Evolutionary conservation across 2,797 vertebrate genomes (phyloP).

Genomic region (Cichlasoma orientale): DNA sequence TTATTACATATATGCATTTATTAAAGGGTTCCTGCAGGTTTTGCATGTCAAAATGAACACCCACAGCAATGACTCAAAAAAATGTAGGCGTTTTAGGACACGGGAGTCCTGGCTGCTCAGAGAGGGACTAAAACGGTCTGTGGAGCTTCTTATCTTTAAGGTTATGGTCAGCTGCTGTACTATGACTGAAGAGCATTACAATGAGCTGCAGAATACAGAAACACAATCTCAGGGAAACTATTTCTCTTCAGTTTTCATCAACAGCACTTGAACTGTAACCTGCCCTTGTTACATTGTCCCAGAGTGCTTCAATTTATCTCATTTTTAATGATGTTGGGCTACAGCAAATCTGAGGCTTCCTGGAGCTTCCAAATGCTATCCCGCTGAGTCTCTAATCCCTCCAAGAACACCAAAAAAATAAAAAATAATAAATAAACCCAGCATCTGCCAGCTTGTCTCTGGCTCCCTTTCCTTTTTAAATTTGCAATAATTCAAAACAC

Average conservation of each 20-base stretch:
- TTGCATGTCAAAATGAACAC: neutral
- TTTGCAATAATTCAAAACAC: neutral
- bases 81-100: neutral
- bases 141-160: neutral
- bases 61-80: neutral
- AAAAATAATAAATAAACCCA: neutral
- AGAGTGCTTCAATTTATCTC: neutral
- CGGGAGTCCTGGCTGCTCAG: neutral
- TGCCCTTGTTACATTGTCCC: neutral
- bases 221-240: accelerated
- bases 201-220: neutral
- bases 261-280: neutral
- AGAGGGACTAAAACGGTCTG: neutral
- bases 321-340: neutral
- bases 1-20: neutral
- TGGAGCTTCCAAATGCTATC: neutral
- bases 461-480: neutral
- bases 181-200: neutral
- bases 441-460: neutral
- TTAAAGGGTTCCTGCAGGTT: neutral
- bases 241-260: neutral
- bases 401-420: neutral
- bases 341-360: neutral
- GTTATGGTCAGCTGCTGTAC: neutral
- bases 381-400: neutral